Evolutionary conservation across 1,140 invertebrate genomes (phyloP).

Genomic region (Choristoneura fumiferana): DNA sequence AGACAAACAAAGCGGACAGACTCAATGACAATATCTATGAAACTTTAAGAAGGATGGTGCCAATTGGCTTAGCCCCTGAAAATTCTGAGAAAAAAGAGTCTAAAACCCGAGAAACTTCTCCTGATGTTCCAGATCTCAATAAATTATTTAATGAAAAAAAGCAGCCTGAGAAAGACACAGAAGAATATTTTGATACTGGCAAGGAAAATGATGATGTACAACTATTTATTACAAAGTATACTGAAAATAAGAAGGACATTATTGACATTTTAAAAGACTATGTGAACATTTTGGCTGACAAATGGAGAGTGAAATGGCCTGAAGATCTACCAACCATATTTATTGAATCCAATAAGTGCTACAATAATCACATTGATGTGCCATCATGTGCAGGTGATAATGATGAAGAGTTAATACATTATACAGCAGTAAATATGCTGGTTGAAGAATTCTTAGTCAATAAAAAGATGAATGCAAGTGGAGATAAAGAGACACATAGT

Average conservation of each 20-base stretch:
- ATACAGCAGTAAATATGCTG: slow-evolving; percentile 80
- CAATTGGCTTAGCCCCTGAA: slow-evolving; percentile 57
- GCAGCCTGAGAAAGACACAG: slow-evolving; percentile 37
- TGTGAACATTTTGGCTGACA: slow-evolving; percentile 78
- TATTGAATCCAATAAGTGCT: slow-evolving; percentile 79
- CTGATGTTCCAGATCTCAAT: slow-evolving; percentile 82
- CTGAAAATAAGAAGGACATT: slow-evolving; percentile 76
- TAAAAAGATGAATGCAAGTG: slow-evolving; percentile 72
- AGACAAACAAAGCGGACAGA: slow-evolving; percentile 73
- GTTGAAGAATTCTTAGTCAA: slow-evolving; percentile 82
- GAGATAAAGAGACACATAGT: slow-evolving; percentile 52
- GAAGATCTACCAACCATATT: slow-evolving; percentile 80
- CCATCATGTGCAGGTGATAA: slow-evolving; percentile 76
- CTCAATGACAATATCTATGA: slow-evolving; percentile 81
- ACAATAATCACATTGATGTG: slow-evolving; percentile 77
- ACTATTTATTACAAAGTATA: slow-evolving; percentile 80
- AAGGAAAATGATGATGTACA: slow-evolving; percentile 82
- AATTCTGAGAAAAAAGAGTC: slow-evolving; percentile 62
- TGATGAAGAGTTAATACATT: slow-evolving; percentile 76
- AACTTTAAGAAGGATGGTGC: slow-evolving; percentile 81
- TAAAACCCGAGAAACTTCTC: slow-evolving; percentile 78
- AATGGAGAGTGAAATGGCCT: slow-evolving; percentile 84
- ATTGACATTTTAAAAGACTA: slow-evolving; percentile 82
- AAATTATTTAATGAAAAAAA: slow-evolving; percentile 81
- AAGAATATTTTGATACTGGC: slow-evolving; percentile 82